Percentiles rank a stretch among this genome's conserved stretches.
phyloP scores from a whole-genome alignment of 2,113 vertebrate species.

The Boleophthalmus pectinirostris region DNA sequence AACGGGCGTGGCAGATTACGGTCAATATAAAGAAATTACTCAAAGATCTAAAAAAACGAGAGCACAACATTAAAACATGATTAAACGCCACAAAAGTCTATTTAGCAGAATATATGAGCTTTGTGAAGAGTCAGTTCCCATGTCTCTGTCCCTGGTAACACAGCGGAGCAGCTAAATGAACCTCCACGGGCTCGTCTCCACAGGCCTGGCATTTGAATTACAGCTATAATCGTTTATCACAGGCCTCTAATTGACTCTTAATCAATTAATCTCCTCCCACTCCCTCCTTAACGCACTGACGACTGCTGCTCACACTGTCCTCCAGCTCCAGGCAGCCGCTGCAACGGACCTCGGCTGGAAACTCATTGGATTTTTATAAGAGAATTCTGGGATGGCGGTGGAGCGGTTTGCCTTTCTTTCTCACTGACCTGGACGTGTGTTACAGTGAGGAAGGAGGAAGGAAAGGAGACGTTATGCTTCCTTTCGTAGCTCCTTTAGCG shows the following conservation, averaged over 20 bases:
- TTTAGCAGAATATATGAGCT: background rate
- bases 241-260: background rate
- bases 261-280: background rate
- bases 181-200: background rate
- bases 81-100: background rate
- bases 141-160: background rate
- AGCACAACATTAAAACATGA: background rate
- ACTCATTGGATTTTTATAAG: background rate
- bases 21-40: too few species aligned
- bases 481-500: too few species aligned
- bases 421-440: too few species aligned
- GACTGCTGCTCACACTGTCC: background rate
- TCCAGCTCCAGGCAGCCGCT: background rate
- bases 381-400: too few species aligned
- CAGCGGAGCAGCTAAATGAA: background rate
- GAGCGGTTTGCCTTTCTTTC: too few species aligned
- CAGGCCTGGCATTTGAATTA: background rate
- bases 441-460: too few species aligned
- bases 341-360: background rate
- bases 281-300: background rate
- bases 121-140: background rate
- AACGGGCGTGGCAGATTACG: too few species aligned
- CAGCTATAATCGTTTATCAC: slow-evolving; percentile 1
- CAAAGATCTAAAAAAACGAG: background rate
- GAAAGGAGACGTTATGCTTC: too few species aligned